Evolutionary conservation across 2,888 invertebrate genomes (phyloP).

Genomic region (Kuschelorhynchus macadamiae): DNA sequence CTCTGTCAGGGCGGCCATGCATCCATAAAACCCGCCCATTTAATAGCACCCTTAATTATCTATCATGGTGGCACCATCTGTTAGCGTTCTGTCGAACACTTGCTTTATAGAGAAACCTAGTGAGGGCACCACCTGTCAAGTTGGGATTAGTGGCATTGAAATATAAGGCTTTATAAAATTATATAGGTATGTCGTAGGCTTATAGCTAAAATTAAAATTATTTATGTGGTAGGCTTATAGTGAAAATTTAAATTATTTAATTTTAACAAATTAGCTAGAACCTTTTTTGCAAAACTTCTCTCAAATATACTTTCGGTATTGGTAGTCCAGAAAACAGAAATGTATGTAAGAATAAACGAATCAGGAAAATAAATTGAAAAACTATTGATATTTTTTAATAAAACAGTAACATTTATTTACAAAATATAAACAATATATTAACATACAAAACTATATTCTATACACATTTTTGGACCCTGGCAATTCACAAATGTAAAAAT

Average conservation of each 20-base stretch:
- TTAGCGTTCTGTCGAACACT: constrained; percentile 19
- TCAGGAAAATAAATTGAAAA: constrained; percentile 32
- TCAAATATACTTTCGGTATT: too few species aligned
- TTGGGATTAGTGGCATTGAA: neutral
- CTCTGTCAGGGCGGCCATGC: constrained; percentile 70
- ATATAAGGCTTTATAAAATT: too few species aligned
- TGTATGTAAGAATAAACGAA: too few species aligned
- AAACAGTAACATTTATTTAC: constrained; percentile 51
- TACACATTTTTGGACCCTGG: constrained; percentile 30
- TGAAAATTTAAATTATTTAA: too few species aligned
- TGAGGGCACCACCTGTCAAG: constrained; percentile 50
- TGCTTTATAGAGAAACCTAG: neutral
- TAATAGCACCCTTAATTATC: constrained; percentile 69
- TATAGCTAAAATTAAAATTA: too few species aligned
- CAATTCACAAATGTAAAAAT: neutral
- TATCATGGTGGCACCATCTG: constrained; percentile 58
- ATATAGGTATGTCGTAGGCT: too few species aligned
- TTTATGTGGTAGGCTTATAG: too few species aligned
- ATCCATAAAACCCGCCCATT: constrained; percentile 70
- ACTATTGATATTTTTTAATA: constrained; percentile 49
- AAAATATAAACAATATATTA: constrained; percentile 32
- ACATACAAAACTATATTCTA: constrained; percentile 47
- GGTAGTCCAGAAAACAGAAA: too few species aligned
- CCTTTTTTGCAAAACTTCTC: too few species aligned
- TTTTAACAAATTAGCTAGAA: too few species aligned